Evolutionary conservation across 2,888 invertebrate species (phyloP).

Genomic region (Achlya flavicornis): DNA sequence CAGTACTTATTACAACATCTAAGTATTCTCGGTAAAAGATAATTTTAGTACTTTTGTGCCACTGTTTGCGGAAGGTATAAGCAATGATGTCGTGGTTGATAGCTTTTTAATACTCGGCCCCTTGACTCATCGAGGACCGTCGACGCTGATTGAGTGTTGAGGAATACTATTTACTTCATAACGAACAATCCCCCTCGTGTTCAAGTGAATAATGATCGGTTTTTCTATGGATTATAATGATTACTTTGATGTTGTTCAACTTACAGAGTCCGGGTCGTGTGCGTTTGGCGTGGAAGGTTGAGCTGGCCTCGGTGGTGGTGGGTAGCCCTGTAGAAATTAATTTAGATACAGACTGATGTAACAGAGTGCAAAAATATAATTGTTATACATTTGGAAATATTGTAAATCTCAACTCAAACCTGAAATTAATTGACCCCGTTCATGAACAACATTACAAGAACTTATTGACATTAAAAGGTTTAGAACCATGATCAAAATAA

Average conservation of each 20-base stretch:
- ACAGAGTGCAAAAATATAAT: neutral
- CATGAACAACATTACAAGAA: too few relatives aligned
- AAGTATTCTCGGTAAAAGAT: neutral
- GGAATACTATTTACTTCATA: conserved; percentile 13
- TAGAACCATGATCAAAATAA: too few relatives aligned
- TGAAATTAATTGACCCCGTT: too few relatives aligned
- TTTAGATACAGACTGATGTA: conserved; percentile 1
- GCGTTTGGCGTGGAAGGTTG: conserved; percentile 91
- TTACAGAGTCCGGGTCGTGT: conserved; percentile 90
- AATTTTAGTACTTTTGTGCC: neutral
- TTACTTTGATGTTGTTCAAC: conserved; percentile 51
- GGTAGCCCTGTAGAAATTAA: conserved; percentile 83
- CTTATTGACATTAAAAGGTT: too few relatives aligned
- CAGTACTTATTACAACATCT: neutral
- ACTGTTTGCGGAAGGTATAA: conserved; percentile 14
- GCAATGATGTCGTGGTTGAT: conserved; percentile 43
- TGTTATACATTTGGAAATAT: too few relatives aligned
- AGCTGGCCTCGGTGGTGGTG: conserved; percentile 88
- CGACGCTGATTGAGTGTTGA: conserved; percentile 54
- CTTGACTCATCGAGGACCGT: conserved; percentile 50
- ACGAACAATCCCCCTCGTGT: conserved; percentile 2
- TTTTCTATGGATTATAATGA: conserved; percentile 8
- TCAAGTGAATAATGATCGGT: conserved; percentile 1
- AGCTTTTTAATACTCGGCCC: conserved; percentile 56
- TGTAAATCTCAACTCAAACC: too few relatives aligned